Percentiles rank a stretch among this genome's conserved stretches.
phyloP scores from a whole-genome alignment of 1,140 invertebrate genomes.

The Bicyclus anynana region DNA sequence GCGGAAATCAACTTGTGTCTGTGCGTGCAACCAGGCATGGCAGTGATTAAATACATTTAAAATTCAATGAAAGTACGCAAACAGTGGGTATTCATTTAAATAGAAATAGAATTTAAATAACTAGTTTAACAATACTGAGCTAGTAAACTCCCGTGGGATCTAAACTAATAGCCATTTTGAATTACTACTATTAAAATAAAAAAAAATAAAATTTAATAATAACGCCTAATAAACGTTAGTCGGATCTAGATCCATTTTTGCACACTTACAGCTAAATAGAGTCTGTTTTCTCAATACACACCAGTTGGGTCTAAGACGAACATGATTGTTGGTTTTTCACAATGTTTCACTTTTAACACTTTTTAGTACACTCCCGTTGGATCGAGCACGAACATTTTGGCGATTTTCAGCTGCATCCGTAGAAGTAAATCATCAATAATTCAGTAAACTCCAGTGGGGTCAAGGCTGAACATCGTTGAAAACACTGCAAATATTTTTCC shows the following conservation, averaged over 20 bases:
- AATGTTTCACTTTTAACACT: conserved; percentile 30
- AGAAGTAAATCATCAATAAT: conserved; percentile 7
- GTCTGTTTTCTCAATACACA: conserved; percentile 48
- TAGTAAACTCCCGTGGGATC: conserved; percentile 61
- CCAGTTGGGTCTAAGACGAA: conserved; percentile 57
- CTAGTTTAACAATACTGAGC: conserved; percentile 28
- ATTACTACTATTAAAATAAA: conserved; percentile 9
- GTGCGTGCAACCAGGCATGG: conserved; percentile 43
- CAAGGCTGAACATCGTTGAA: conserved; percentile 59
- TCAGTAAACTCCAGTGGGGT: conserved; percentile 64
- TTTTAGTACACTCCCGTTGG: conserved; percentile 55
- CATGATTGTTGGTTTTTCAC: conserved; percentile 48
- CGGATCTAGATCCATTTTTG: conserved; percentile 58
- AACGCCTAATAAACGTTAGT: conserved; percentile 64
- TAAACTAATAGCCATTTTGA: conserved; percentile 47
- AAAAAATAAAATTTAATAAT: conserved; percentile 26
- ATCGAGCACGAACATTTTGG: conserved; percentile 58
- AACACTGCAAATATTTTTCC: too few species aligned
- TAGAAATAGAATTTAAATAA: conserved; percentile 11
- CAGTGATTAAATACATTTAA: conserved; percentile 28
- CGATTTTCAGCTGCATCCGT: conserved; percentile 10
- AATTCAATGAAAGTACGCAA: conserved; percentile 22
- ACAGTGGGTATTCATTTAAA: conserved; percentile 31
- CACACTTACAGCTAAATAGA: conserved; percentile 38
- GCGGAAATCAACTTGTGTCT: conserved; percentile 57